phyloP scores from a whole-genome alignment of 2,797 vertebrate genomes.

The Cygnus olor region DNA sequence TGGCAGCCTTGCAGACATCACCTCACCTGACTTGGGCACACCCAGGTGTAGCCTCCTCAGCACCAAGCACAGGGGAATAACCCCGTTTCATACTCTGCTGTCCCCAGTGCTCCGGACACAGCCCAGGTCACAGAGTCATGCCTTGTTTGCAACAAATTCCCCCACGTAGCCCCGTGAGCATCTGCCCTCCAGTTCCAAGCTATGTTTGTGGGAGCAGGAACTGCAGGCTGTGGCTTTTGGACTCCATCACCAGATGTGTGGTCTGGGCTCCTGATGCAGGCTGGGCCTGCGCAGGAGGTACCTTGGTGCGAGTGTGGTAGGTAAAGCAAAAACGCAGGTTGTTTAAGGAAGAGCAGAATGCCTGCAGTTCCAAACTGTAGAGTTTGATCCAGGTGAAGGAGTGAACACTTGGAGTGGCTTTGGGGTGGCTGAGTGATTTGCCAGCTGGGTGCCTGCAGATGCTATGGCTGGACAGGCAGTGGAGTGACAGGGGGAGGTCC shows the following conservation, averaged over 20 bases:
- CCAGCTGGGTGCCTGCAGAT: neutral
- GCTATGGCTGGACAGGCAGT: neutral
- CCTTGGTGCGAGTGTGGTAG: neutral
- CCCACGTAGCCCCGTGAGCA: neutral
- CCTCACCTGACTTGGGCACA: neutral
- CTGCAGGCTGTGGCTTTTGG: neutral
- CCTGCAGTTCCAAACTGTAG: neutral
- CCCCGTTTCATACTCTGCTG: neutral
- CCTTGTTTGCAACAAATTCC: neutral
- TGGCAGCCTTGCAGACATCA: neutral
- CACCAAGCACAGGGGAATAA: neutral
- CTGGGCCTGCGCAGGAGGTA: neutral
- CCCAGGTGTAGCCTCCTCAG: too few species aligned
- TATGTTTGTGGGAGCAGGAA: neutral
- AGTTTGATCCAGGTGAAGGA: neutral
- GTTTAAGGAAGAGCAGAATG: neutral
- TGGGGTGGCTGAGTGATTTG: accelerated
- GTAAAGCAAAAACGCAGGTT: neutral
- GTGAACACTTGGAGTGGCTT: neutral
- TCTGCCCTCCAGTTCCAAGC: neutral
- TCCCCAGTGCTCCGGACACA: neutral
- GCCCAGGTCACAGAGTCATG: neutral
- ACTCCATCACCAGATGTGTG: accelerated
- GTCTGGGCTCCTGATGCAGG: neutral
- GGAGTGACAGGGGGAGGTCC: too few species aligned